Evolutionary conservation across 2,113 vertebrate genomes (phyloP), one percentile per base, ranked within the genome.

Genomic region (Nansenia antarctica): DNA sequence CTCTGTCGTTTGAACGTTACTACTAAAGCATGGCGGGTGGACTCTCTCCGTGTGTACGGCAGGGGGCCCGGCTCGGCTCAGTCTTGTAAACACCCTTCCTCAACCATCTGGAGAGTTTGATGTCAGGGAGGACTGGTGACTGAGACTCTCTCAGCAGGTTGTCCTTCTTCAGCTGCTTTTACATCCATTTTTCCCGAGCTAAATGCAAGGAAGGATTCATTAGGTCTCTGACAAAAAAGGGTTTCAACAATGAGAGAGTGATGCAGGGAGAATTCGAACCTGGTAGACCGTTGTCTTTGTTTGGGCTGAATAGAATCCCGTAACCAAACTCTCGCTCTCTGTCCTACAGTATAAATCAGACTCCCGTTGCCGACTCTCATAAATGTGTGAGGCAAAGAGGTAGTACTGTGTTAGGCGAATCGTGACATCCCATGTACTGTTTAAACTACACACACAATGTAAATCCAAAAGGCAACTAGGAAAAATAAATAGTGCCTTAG

Each of bases 401-500:
- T 66, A n/a, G 55, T 39, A n/a, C 37, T 72, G 49, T 75, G 31
- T 54, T 67, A 22, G 30, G 57, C 34, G 4, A 11, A 37, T 61
- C 39, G 32, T n/a, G n/a, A n/a, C n/a, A n/a, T n/a, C 20, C 45
- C 15, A 15, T 20, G 42, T 47, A n/a, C 42, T n/a, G 20, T 22
- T n/a, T 7, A 53, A 54, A 39, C 15, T n/a, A n/a, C n/a, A n/a
- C n/a, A n/a, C n/a, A n/a, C n/a, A n/a, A n/a, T 53, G 39, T 27
- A 49, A 62, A 66, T 34, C 54, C 60, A 49, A 22, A 61, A 42
- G 32, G 24, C 24, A 29, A 45, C 35, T 2, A 18, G 60, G 37
- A 74, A 77, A 54, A 69, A 77, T 77, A n/a, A 84, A 82, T 78
- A 65, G 59, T 69, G 63, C 79, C 81, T 65, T 61, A 73, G 74